Conservation (phyloP, 2,888 invertebrate genomes). For the Hydropsyche betteni region DNA sequence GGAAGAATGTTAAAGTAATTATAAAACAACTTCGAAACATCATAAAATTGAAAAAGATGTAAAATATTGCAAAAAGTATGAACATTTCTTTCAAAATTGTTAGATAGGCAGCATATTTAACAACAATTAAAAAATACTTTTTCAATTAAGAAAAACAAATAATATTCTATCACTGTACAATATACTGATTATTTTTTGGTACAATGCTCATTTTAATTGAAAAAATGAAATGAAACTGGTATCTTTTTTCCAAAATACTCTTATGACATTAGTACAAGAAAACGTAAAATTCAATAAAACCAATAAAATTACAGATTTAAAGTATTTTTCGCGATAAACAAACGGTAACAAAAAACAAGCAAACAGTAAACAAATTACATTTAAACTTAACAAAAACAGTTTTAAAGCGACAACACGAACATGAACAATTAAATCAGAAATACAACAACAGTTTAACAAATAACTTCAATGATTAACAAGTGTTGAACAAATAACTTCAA, state of each 20-base stretch:
- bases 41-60: background rate
- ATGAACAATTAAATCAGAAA: background rate
- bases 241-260: too few species aligned
- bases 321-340: background rate
- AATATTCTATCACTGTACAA: too few species aligned
- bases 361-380: background rate
- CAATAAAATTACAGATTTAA: background rate
- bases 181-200: too few species aligned
- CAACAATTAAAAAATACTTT: slow-evolving; percentile 7
- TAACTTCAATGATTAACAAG: background rate
- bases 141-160: background rate
- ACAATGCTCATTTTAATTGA: too few species aligned
- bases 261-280: background rate
- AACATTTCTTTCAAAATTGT: background rate
- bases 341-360: background rate
- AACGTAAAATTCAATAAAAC: too few species aligned
- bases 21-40: background rate
- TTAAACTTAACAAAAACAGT: background rate
- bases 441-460: slow-evolving; percentile 13
- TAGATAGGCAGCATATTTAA: slow-evolving; percentile 14
- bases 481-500: too few species aligned
- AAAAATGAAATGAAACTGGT: too few species aligned
- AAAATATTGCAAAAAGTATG: background rate
- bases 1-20: too few species aligned
- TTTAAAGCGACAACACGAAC: background rate